These are phyloP conservation scores for Macaria liturata DNA, from an alignment of 2,888 invertebrate species.

Conservation along the genomic window DNA sequence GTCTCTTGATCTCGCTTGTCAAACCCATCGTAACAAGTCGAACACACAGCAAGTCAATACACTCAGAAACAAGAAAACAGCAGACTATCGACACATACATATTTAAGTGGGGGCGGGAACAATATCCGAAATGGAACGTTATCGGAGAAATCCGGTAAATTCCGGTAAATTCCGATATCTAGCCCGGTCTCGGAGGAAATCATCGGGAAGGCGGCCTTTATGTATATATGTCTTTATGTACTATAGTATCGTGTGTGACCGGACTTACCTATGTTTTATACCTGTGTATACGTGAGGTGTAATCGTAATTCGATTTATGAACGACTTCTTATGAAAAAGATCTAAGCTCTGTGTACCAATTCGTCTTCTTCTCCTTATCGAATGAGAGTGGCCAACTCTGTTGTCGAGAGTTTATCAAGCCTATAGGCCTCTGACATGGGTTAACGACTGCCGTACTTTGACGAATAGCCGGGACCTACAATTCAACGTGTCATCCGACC, in stretches of 20 bases:
- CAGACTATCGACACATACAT: constrained; percentile 61
- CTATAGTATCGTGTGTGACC: constrained; percentile 76
- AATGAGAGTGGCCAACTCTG: no score
- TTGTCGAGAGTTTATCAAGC: no score
- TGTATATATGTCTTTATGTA: constrained; percentile 81
- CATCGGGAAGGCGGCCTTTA: constrained; percentile 90
- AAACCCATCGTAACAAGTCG: no score
- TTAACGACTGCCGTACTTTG: no score
- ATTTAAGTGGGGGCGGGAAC: constrained; percentile 72
- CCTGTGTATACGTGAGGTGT: constrained; percentile 72
- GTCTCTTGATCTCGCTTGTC: no score
- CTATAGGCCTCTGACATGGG: no score
- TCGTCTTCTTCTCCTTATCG: no score
- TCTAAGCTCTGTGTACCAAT: no score
- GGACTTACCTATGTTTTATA: constrained; percentile 73
- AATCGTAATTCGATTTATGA: constrained; percentile 46
- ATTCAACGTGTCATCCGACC: no score
- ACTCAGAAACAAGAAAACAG: constrained; percentile 52
- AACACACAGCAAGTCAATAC: neutral
- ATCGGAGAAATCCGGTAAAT: constrained; percentile 78
- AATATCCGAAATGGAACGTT: constrained; percentile 77
- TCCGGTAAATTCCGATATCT: constrained; percentile 81
- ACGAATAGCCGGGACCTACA: no score
- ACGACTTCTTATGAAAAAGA: no score
- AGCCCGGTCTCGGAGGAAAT: constrained; percentile 88